A percentile compares a stretch with the other conserved stretches of the same genome.
Conservation (phyloP, 1,140 invertebrate genomes). For the Drosophila punjabiensis region DNA sequence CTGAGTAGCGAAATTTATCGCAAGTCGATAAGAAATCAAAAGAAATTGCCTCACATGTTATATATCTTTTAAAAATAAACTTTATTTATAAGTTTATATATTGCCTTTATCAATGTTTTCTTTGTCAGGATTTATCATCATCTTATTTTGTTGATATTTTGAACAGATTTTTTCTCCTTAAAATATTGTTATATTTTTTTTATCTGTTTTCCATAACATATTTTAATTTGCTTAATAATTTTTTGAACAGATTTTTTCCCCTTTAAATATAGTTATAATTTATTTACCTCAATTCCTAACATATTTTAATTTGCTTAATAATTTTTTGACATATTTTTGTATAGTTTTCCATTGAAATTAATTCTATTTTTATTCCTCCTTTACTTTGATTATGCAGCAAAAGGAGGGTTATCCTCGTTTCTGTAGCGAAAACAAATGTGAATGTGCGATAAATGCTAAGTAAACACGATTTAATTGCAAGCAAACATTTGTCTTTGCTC, state of each 20-base stretch:
- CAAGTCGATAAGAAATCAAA: constrained; percentile 64
- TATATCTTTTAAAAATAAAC: constrained; percentile 1
- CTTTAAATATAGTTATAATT: neutral
- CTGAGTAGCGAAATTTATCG: constrained; percentile 47
- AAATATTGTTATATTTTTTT: neutral
- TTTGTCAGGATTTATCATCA: neutral
- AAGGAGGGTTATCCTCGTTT: neutral
- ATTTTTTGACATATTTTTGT: neutral
- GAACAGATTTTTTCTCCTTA: neutral
- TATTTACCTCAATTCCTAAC: neutral
- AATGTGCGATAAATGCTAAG: constrained; percentile 32
- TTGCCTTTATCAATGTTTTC: neutral
- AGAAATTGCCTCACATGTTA: constrained; percentile 8
- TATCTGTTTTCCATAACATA: neutral
- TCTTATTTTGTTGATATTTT: neutral
- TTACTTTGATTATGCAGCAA: neutral
- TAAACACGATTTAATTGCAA: constrained; percentile 56
- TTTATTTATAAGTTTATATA: neutral
- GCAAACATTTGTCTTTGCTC: constrained; percentile 50
- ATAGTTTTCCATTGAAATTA: neutral
- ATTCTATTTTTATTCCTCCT: neutral
- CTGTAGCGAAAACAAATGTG: constrained; percentile 16
- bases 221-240: neutral
- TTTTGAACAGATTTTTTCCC: neutral
- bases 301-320: neutral